phyloP scores from a whole-genome alignment of 2,888 invertebrate genomes.

The Acleris laterana region DNA sequence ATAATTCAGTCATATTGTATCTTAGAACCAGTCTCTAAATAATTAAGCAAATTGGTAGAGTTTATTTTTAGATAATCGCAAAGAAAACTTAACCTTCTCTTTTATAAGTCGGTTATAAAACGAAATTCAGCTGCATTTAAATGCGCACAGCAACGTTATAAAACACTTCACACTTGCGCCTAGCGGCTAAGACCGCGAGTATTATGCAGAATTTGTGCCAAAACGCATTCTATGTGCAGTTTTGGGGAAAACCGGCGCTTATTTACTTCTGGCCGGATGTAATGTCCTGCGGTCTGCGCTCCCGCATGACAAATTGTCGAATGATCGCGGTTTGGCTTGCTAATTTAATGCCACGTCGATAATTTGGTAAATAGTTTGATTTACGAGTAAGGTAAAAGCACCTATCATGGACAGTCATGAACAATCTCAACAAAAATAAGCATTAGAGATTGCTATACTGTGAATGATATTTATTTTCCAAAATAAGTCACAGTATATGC shows the following conservation, averaged over 20 bases:
- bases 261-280: slow-evolving; percentile 39
- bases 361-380: slow-evolving; percentile 32
- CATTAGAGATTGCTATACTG: too few relatives aligned
- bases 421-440: too few relatives aligned
- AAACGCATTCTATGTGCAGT: slow-evolving; percentile 40
- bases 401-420: too few relatives aligned
- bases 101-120: too few relatives aligned
- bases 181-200: slow-evolving; percentile 35
- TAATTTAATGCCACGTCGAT: slow-evolving; percentile 34
- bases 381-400: slow-evolving; percentile 6
- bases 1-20: too few relatives aligned
- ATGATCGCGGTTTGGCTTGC: slow-evolving; percentile 35
- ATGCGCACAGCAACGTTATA: slow-evolving; percentile 26
- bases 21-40: too few relatives aligned
- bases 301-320: slow-evolving; percentile 37
- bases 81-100: too few relatives aligned
- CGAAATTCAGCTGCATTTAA: background rate
- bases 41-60: too few relatives aligned
- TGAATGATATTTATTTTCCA: too few relatives aligned
- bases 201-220: slow-evolving; percentile 41
- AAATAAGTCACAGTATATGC: too few relatives aligned
- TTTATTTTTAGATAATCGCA: too few relatives aligned
- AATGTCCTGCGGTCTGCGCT: slow-evolving; percentile 35
- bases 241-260: slow-evolving; percentile 39
- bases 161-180: slow-evolving; percentile 37